Evolutionary conservation across 2,113 vertebrate genomes (phyloP).

Genomic region (Puntigrus tetrazona): DNA sequence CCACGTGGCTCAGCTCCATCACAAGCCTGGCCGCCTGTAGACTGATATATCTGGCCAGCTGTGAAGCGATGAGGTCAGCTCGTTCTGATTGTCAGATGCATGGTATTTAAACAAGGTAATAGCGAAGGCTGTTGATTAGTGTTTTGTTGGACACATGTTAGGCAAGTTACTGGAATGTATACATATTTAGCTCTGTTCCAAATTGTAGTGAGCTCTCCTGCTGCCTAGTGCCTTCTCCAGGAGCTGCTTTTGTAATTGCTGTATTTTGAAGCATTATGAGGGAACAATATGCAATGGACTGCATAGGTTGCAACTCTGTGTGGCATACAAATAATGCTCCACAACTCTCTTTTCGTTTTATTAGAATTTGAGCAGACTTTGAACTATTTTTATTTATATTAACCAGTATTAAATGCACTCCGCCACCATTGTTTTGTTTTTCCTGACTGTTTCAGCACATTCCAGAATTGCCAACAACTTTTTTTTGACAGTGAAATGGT

Average conservation of each 20-base stretch:
- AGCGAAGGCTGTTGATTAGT: neutral
- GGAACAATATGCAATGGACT: neutral
- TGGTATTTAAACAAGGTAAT: neutral
- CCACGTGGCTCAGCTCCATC: conserved; percentile 30
- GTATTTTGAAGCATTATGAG: neutral
- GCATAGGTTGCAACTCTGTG: neutral
- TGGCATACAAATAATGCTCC: neutral
- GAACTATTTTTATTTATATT: neutral
- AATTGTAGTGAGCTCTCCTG: neutral
- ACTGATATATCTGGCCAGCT: conserved; percentile 30
- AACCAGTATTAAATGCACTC: neutral
- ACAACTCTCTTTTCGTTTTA: neutral
- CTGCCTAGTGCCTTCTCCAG: neutral
- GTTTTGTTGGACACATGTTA: neutral
- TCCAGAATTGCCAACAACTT: neutral
- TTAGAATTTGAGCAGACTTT: neutral
- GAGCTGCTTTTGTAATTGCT: neutral
- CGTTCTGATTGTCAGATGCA: neutral
- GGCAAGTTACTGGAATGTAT: neutral
- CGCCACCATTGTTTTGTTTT: neutral
- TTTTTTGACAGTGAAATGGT: neutral
- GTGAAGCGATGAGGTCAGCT: conserved; percentile 2
- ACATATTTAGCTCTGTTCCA: neutral
- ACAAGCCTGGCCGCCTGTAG: conserved; percentile 12
- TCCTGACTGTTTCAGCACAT: neutral